Conservation (phyloP, 2,888 invertebrate genomes). For the Sinelater perroti region DNA sequence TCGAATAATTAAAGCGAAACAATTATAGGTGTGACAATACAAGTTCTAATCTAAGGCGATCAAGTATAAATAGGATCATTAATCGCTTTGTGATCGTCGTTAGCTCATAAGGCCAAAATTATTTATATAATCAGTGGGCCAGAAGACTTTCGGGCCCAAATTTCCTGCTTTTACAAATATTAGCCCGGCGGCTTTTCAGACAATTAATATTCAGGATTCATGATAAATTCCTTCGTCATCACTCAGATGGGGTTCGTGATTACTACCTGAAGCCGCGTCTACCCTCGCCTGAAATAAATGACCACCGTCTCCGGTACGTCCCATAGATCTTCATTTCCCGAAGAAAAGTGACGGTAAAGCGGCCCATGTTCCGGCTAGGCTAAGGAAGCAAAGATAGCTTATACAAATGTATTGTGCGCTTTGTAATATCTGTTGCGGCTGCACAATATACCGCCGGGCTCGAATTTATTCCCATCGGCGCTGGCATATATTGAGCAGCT, state of each 20-base stretch:
- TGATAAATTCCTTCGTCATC: conserved; percentile 44
- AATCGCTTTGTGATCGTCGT: too few relatives aligned
- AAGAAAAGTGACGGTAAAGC: conserved; percentile 47
- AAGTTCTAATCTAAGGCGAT: too few relatives aligned
- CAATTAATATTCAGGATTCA: conserved; percentile 41
- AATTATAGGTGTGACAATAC: too few relatives aligned
- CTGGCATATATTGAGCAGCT: too few relatives aligned
- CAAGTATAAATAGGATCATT: too few relatives aligned
- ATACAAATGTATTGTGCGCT: conserved; percentile 24
- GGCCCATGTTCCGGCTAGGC: conserved; percentile 42
- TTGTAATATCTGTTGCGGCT: conserved; percentile 15
- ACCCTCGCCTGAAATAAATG: conserved; percentile 50
- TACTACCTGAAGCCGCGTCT: conserved; percentile 50
- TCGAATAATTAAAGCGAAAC: too few relatives aligned
- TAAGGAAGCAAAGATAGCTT: conserved; percentile 44
- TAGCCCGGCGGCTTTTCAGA: conserved; percentile 20
- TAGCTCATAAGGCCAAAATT: background rate
- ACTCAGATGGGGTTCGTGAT: conserved; percentile 44
- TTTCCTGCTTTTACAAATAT: conserved; percentile 15
- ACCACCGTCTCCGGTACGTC: conserved; percentile 51
- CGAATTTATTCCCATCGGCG: too few relatives aligned
- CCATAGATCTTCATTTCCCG: conserved; percentile 56
- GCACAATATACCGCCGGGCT: too few relatives aligned
- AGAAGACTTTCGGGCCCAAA: conserved; percentile 3
- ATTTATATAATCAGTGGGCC: background rate